A percentile compares a stretch with the other conserved stretches of the same genome.
These are phyloP conservation scores for Agrotis exclamationis DNA, from an alignment of 2,888 invertebrate species.

Conservation along the genomic window DNA sequence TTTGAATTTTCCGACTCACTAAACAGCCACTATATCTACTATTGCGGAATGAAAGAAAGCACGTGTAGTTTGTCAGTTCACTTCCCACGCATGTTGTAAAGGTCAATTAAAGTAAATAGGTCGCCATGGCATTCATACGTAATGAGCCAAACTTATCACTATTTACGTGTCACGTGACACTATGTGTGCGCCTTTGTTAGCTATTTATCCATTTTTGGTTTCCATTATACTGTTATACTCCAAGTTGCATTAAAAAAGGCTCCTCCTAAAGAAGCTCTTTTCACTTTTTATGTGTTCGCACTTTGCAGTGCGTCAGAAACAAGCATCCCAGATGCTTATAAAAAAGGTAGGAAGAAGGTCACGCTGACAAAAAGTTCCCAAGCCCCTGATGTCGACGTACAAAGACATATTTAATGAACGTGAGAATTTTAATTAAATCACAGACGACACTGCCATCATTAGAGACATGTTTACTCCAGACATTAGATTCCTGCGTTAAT, in stretches of 20 bases:
- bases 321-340: slow-evolving; percentile 44
- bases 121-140: slow-evolving; percentile 49
- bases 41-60: slow-evolving; percentile 43
- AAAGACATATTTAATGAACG: slow-evolving; percentile 61
- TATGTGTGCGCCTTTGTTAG: slow-evolving; percentile 27
- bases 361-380: slow-evolving; percentile 56
- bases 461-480: slow-evolving; percentile 64
- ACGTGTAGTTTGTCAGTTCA: slow-evolving; percentile 41
- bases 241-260: slow-evolving; percentile 47
- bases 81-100: slow-evolving; percentile 47
- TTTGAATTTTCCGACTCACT: slow-evolving; percentile 41
- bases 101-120: slow-evolving; percentile 60
- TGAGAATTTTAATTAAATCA: slow-evolving; percentile 69
- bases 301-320: slow-evolving; percentile 54
- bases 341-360: slow-evolving; percentile 59
- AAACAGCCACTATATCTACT: slow-evolving; percentile 17
- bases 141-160: slow-evolving; percentile 48
- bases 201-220: slow-evolving; percentile 39
- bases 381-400: slow-evolving; percentile 50
- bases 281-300: slow-evolving; percentile 55
- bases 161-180: slow-evolving; percentile 30
- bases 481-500: slow-evolving; percentile 64
- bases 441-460: slow-evolving; percentile 62
- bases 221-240: slow-evolving; percentile 23
- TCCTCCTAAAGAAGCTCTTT: slow-evolving; percentile 38